These are phyloP conservation scores for Chymomyza amoena DNA, from an alignment of 2,888 invertebrate species.

Conservation along the genomic window DNA sequence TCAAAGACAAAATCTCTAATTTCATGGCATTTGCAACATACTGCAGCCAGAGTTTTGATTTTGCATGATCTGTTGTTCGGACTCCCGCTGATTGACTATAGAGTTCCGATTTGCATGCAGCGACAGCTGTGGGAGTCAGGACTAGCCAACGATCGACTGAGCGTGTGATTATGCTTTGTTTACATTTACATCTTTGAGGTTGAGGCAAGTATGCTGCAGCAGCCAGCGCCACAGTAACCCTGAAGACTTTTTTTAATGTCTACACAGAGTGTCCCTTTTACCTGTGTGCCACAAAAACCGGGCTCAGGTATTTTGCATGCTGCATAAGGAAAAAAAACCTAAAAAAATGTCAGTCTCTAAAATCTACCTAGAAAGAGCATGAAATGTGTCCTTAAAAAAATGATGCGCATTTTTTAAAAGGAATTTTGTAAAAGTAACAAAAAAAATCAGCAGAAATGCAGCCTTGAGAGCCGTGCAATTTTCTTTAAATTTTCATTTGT, in stretches of 20 bases:
- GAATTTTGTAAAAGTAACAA: neutral
- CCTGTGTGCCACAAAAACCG: constrained; percentile 35
- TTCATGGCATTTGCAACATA: constrained; percentile 54
- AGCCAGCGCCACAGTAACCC: neutral
- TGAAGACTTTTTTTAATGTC: constrained; percentile 29
- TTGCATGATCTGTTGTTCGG: constrained; percentile 12
- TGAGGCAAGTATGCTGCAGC: constrained; percentile 11
- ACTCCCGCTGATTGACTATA: neutral
- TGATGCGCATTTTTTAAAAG: constrained; percentile 4
- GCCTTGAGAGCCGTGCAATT: constrained; percentile 51
- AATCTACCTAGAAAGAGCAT: constrained; percentile 6
- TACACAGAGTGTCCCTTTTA: constrained; percentile 41
- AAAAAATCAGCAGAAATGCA: constrained; percentile 16
- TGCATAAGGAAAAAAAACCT: constrained; percentile 20
- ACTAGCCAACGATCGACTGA: constrained; percentile 46
- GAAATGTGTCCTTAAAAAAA: constrained; percentile 38
- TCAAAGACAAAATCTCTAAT: constrained; percentile 48
- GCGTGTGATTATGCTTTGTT: constrained; percentile 71
- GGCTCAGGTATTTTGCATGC: constrained; percentile 55
- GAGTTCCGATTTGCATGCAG: constrained; percentile 30
- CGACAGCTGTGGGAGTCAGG: constrained; percentile 12
- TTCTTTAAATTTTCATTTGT: constrained; percentile 36
- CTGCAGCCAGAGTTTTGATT: constrained; percentile 54
- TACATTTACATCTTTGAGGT: constrained; percentile 56
- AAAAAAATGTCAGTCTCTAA: constrained; percentile 19